Conservation (phyloP, 2,113 vertebrate species). For the Nycticryphes semicollaris region DNA sequence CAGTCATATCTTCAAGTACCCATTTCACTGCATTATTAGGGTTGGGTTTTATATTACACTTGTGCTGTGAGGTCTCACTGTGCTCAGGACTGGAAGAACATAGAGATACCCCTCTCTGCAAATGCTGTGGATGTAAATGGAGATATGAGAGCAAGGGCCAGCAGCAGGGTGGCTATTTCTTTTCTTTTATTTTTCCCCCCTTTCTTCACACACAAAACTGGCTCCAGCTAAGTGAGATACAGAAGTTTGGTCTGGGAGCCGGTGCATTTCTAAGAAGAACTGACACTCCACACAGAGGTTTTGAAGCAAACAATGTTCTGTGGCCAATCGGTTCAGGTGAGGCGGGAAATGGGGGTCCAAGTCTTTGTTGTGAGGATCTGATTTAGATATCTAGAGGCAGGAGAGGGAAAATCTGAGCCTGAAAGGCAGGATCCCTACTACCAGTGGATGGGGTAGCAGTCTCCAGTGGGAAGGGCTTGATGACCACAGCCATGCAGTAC, state of each 20-base stretch:
- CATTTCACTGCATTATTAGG: background rate
- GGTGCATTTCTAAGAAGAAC: background rate
- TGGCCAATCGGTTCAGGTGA: background rate
- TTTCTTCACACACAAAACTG: background rate
- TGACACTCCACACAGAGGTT: fast-evolving
- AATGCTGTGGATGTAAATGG: background rate
- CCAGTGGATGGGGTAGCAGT: background rate
- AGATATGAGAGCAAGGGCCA: background rate
- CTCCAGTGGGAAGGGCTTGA: background rate
- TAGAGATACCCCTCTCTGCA: background rate
- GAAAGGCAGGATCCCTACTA: background rate
- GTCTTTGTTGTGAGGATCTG: background rate
- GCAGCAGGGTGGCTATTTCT: background rate
- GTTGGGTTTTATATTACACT: background rate
- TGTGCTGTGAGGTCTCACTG: background rate
- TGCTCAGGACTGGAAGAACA: background rate
- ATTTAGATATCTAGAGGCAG: background rate
- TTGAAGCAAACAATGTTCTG: background rate
- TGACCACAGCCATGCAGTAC: background rate
- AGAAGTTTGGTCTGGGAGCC: background rate
- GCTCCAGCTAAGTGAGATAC: background rate
- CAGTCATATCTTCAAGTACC: background rate
- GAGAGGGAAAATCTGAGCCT: background rate
- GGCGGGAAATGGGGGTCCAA: fast-evolving
- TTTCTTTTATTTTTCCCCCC: fast-evolving